Evolutionary conservation across 2,113 vertebrate genomes (phyloP).

Genomic region (Edolisoma coerulescens): DNA sequence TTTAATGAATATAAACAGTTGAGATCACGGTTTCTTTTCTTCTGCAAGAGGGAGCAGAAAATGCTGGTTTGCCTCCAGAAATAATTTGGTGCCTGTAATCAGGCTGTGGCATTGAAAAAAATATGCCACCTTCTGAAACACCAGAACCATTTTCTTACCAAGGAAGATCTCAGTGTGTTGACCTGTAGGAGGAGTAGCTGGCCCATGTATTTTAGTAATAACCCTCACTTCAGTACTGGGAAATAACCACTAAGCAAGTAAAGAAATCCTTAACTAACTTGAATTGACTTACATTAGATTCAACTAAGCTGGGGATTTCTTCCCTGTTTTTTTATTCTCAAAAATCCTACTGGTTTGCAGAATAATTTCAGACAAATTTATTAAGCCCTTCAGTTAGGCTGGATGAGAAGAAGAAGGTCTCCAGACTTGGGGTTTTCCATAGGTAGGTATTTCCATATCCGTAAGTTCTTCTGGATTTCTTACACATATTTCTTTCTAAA

Average conservation of each 20-base stretch:
- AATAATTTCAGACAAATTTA: background rate
- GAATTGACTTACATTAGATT: background rate
- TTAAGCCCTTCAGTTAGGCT: background rate
- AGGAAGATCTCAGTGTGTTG: background rate
- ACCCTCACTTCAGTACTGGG: background rate
- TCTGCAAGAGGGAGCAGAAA: background rate
- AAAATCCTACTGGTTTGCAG: background rate
- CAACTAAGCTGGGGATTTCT: background rate
- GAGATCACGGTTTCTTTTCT: background rate
- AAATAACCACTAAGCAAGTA: background rate
- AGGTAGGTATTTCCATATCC: background rate
- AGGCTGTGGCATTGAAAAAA: background rate
- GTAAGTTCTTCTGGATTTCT: background rate
- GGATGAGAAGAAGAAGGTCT: background rate
- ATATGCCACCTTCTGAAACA: background rate
- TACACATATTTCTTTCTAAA: background rate
- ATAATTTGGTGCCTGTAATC: background rate
- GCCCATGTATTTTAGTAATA: background rate
- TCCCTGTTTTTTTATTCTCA: background rate
- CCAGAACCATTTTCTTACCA: background rate
- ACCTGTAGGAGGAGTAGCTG: slow-evolving; percentile 55
- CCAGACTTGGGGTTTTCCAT: background rate
- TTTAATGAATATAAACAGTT: background rate
- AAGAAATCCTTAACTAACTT: background rate
- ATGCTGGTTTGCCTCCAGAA: background rate